A percentile compares a stretch with the other conserved stretches of the same genome.
Evolutionary conservation across 2,797 vertebrate genomes (phyloP).

Genomic region (Muscicapa comitata): DNA sequence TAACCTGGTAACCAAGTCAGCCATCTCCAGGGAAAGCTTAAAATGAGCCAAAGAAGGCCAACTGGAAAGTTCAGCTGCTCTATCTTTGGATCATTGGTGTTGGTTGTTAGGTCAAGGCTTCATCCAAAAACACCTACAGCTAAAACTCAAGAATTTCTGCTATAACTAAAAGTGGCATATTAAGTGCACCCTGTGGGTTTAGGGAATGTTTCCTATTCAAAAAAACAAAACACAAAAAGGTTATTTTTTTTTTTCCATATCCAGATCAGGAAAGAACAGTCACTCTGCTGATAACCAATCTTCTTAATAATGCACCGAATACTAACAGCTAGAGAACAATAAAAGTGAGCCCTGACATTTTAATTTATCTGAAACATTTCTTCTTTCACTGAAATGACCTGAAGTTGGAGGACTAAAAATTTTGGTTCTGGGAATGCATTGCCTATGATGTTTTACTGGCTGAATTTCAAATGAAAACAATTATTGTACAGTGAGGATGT

Average conservation of each 20-base stretch:
- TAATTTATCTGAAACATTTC: slow-evolving; percentile 9
- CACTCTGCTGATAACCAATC: slow-evolving; percentile 41
- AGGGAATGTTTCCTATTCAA: slow-evolving; percentile 74
- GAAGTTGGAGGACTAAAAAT: not conserved
- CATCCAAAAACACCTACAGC: slow-evolving; percentile 73
- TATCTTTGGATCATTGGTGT: slow-evolving; percentile 75
- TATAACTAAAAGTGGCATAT: slow-evolving; percentile 80
- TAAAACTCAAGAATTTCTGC: slow-evolving; percentile 79
- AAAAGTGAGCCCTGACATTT: slow-evolving; percentile 11
- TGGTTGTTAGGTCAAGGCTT: slow-evolving; percentile 65
- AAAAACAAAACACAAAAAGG: not conserved
- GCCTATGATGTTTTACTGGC: not conserved
- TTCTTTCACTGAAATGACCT: slow-evolving; percentile 8
- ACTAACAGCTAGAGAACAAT: slow-evolving; percentile 17
- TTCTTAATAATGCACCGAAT: slow-evolving; percentile 45
- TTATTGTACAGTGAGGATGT: slow-evolving; percentile 32
- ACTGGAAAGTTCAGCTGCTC: slow-evolving; percentile 70
- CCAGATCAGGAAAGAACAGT: slow-evolving; percentile 43
- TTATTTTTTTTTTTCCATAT: not conserved
- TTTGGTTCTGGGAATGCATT: not conserved
- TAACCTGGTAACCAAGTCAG: slow-evolving; percentile 66
- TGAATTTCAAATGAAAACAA: slow-evolving; percentile 52
- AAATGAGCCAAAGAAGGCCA: slow-evolving; percentile 66
- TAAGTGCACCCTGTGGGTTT: slow-evolving; percentile 81
- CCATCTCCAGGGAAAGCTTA: slow-evolving; percentile 66